phyloP scores from a whole-genome alignment of 2,113 vertebrate species.

The Xyliphius kryptos region DNA sequence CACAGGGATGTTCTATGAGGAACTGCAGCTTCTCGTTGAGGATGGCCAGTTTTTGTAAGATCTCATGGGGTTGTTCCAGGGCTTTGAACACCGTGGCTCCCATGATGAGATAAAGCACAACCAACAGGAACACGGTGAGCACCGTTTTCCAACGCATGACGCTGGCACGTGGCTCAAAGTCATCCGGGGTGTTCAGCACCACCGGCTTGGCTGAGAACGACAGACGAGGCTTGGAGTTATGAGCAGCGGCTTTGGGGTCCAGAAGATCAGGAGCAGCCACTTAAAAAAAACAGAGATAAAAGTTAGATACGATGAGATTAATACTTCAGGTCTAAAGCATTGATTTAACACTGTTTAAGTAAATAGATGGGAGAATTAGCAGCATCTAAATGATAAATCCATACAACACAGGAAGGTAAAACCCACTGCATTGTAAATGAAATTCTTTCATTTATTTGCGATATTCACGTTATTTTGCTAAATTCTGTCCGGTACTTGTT shows the following conservation, averaged over 20 bases:
- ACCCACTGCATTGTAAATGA: no score
- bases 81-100: constrained; percentile 94
- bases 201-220: constrained; percentile 89
- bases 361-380: no score
- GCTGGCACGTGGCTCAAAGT: constrained; percentile 76
- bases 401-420: no score
- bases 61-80: constrained; percentile 91
- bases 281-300: constrained; percentile 42
- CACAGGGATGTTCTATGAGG: constrained; percentile 78
- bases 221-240: constrained; percentile 90
- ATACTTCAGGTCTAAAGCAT: no score
- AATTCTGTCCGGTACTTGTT: no score
- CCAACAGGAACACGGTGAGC: constrained; percentile 91
- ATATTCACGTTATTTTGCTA: no score
- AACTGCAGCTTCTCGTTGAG: constrained; percentile 84
- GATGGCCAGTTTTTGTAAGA: constrained; percentile 79
- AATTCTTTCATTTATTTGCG: no score
- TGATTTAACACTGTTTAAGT: no score
- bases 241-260: constrained; percentile 91
- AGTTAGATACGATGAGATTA: no score
- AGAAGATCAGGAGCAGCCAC: constrained; percentile 98
- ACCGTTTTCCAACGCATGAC: constrained; percentile 99
- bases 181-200: constrained; percentile 73
- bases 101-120: constrained; percentile 91
- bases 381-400: no score